These are phyloP conservation scores for Sinonovacula constricta DNA, from an alignment of 1,140 invertebrate genomes.

Conservation along the genomic window DNA sequence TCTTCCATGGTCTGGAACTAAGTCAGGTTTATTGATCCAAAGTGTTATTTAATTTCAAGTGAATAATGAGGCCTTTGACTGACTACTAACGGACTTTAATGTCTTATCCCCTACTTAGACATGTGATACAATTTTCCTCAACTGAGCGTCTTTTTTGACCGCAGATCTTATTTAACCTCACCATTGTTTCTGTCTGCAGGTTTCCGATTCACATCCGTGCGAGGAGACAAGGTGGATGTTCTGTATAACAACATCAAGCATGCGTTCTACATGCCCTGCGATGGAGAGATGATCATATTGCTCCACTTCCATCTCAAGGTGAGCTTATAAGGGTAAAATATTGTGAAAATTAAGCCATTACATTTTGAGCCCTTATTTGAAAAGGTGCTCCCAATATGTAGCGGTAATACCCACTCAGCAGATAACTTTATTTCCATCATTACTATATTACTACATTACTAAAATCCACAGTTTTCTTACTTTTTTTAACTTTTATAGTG, in stretches of 20 bases:
- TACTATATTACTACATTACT: no score
- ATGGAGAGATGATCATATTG: constrained; percentile 99
- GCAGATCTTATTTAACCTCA: not conserved
- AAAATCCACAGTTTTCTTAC: no score
- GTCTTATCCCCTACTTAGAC: not conserved
- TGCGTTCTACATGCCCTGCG: constrained; percentile 99
- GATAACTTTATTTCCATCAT: no score
- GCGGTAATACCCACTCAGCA: no score
- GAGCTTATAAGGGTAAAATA: no score
- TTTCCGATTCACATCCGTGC: constrained; percentile 98
- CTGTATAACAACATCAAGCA: constrained; percentile 99
- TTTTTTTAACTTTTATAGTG: constrained; percentile 47
- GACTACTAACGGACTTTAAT: not conserved
- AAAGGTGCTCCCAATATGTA: no score
- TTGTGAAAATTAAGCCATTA: no score
- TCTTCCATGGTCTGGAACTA: no score
- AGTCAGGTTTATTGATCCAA: no score
- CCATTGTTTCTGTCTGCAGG: constrained; percentile 71
- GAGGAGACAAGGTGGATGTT: constrained; percentile 99
- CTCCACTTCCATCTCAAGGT: constrained; percentile 99
- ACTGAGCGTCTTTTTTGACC: not conserved
- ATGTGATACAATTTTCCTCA: not conserved
- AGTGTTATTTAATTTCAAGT: no score
- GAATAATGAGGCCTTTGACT: no score
- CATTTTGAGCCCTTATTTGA: no score